A percentile compares a stretch with the other conserved stretches of the same genome.
Evolutionary conservation across 2,797 vertebrate species (phyloP).

Genomic region (Sus cebifrons): DNA sequence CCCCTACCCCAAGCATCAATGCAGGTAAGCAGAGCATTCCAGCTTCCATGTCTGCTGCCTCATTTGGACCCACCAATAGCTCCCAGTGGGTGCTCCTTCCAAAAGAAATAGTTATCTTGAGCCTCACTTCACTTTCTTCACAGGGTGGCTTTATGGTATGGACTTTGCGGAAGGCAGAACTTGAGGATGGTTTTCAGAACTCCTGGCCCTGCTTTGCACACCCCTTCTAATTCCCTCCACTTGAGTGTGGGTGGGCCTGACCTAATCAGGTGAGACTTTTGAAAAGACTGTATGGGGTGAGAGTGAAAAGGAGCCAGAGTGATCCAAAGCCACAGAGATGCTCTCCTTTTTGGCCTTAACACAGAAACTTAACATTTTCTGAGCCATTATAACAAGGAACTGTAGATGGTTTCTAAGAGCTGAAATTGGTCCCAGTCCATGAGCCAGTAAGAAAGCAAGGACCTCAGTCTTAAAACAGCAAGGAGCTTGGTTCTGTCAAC

Average conservation of each 20-base stretch:
- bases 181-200: not conserved
- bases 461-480: accelerated
- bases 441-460: not conserved
- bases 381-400: accelerated
- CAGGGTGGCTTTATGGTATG: not conserved
- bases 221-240: not conserved
- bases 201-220: not conserved
- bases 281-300: not conserved
- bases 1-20: accelerated
- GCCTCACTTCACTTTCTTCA: not conserved
- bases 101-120: not conserved
- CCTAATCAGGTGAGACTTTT: not conserved
- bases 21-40: not conserved
- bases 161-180: not conserved
- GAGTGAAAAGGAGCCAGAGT: too few species aligned
- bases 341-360: accelerated
- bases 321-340: not conserved
- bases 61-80: too few species aligned
- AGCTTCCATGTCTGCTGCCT: not conserved
- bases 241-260: not conserved
- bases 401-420: not conserved
- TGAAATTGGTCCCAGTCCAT: accelerated
- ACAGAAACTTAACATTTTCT: accelerated
- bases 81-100: not conserved
- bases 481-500: not conserved